Evolutionary conservation across 2,113 vertebrate genomes (phyloP).

Genomic region (Heloderma charlesbogerti): DNA sequence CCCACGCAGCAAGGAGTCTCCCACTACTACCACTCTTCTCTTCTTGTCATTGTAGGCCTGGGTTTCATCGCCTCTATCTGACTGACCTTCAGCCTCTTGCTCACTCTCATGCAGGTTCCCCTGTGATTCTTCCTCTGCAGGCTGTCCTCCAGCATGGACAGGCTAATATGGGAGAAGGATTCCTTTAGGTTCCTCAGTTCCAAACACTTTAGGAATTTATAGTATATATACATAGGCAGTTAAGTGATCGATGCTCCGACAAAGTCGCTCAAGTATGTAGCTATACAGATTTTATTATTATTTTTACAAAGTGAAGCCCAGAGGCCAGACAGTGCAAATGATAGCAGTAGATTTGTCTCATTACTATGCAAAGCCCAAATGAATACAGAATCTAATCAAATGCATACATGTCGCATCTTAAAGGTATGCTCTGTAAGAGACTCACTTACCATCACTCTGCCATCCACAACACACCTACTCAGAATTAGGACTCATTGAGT

Average conservation of each 20-base stretch:
- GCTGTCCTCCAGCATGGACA: too few relatives aligned
- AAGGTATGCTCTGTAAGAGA: neutral
- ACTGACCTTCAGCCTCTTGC: too few relatives aligned
- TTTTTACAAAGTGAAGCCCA: neutral
- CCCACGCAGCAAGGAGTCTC: too few relatives aligned
- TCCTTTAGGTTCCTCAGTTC: neutral
- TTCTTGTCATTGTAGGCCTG: too few relatives aligned
- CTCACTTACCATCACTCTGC: neutral
- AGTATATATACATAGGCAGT: neutral
- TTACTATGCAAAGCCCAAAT: neutral
- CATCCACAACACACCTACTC: slow-evolving; percentile 14
- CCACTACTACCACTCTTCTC: too few relatives aligned
- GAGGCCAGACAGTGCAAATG: neutral
- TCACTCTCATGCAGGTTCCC: too few relatives aligned
- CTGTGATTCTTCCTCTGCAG: too few relatives aligned
- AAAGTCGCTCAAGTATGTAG: neutral
- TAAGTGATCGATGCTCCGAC: neutral
- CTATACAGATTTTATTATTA: neutral
- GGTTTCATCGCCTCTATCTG: too few relatives aligned
- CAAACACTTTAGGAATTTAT: too few relatives aligned
- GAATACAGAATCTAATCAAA: neutral
- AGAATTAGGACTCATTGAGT: neutral
- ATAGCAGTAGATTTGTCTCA: neutral
- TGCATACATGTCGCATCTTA: neutral
- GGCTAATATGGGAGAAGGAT: too few relatives aligned